Base-by-base conservation (phyloP, 2,113 vertebrate genomes). In the Cyphomyrus plagiostoma region DNA sequence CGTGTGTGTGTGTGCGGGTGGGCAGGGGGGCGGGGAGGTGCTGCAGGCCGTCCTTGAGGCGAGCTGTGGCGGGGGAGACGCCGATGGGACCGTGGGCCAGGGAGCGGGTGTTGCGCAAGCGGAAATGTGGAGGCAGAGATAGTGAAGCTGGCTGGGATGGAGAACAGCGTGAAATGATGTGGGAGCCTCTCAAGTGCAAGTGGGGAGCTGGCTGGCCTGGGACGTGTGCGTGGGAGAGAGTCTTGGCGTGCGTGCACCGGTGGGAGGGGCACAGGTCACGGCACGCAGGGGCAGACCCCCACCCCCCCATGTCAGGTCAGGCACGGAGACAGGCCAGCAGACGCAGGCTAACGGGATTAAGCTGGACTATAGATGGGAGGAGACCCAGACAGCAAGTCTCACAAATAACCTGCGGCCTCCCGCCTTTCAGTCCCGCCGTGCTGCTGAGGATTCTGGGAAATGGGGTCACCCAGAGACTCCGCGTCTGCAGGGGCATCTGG, bases 291-390 rank as follows among this genome's bases (percentile, higher is more conserved):
- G 89, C n/a, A 13, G 42, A 4, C 45, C 48, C 74, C 19, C 52
- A 3, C 3, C 42, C 48, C 52, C 39, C 49, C n/a, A 52, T 89
- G 84, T 10, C 58, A 90, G 89, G 89, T 86, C 89, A 89, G 49
- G 26, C 87, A 13, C 48, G 17, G 30, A 89, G 53, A 74, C 84
- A 89, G 85, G 49, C 90, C 50, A 62, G 74, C 87, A 90, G 89
- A 66, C 26, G 23, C 66, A 23, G 56, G 87, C 52, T 74, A 77
- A 46, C n/a, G 52, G 88, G 90, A 91, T 89, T 91, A 91, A 39
- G 35, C 77, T 52, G 86, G 88, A 58, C 58, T 70, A 70, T 70
- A 89, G 89, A 42, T 56, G 85, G 50, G 88, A 53, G 42, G 48
- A 87, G 82, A 70, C 53, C 89, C 86, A 90, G 89, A 89, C 77